A percentile compares a stretch with the other conserved stretches of the same genome.
These are phyloP conservation scores for Nannobrachium achirus DNA, from an alignment of 2,113 vertebrate species.

Conservation along the genomic window DNA sequence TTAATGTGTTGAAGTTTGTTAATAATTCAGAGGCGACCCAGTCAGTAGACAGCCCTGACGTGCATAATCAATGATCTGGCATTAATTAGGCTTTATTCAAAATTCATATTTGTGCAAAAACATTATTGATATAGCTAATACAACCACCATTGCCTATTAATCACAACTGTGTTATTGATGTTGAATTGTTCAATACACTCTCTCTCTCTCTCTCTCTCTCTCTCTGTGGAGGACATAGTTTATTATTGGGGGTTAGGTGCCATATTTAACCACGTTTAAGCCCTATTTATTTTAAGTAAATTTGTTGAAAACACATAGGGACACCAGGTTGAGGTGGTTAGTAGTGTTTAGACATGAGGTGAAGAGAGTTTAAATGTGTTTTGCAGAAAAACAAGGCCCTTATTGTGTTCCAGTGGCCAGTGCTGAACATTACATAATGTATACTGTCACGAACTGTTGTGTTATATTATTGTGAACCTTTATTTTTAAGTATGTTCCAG, in stretches of 20 bases:
- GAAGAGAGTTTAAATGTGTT: too few species aligned
- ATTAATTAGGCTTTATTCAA: constrained; percentile 64
- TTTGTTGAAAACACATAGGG: too few species aligned
- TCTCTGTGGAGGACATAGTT: not conserved
- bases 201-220: not conserved
- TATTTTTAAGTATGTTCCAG: too few species aligned
- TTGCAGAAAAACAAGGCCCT: too few species aligned
- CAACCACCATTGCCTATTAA: constrained; percentile 43
- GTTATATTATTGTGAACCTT: too few species aligned
- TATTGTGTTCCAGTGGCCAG: too few species aligned
- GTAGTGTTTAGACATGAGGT: too few species aligned
- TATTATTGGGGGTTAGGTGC: constrained; percentile 2
- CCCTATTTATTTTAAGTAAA: too few species aligned
- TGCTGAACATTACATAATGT: too few species aligned
- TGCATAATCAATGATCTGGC: constrained; percentile 53
- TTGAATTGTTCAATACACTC: constrained; percentile 21
- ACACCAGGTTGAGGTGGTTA: too few species aligned
- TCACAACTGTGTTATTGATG: constrained; percentile 48
- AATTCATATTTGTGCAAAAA: constrained; percentile 48
- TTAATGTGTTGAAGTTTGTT: constrained; percentile 31
- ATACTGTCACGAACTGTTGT: too few species aligned
- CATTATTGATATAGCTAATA: constrained; percentile 51
- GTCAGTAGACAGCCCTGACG: constrained; percentile 46
- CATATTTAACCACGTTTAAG: too few species aligned
- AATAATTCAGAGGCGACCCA: constrained; percentile 55